Evolutionary conservation across 2,888 invertebrate species (phyloP), one percentile per base, ranked within the genome.

Genomic region (Platycnemis pennipes): DNA sequence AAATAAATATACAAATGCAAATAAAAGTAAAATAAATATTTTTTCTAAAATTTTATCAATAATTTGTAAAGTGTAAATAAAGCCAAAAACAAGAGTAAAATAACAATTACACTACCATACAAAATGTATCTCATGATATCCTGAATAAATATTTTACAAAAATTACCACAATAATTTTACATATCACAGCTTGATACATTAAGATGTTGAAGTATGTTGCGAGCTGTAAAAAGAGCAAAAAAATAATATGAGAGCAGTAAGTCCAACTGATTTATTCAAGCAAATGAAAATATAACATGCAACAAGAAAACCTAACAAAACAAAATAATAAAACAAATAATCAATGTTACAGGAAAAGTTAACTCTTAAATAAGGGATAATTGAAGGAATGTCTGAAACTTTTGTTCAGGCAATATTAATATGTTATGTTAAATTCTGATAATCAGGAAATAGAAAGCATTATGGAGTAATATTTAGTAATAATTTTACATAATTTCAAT

Each of bases 161-260:
- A 31, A 42, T 94, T 5, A 13, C 0, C 13, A 7, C 11, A 22
- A 56, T 8, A 46, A 46, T 26, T 42, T 53, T 53, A 53, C 42
- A 94, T 56, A 44, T 98, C 98, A 96, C 98, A 98, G 96, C 97
- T 98, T 46, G 98, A 98, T 95, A 99, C 97, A 96, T 98, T 98
- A 95, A 98, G 97, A 96, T 98, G 98, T 95, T 98, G 98, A 95
- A 98, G 96, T 95, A 98, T 98, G 96, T 99, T 98, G 94, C 98
- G 98, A 95, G 98, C 98, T 97, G 97, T 95, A 97, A 97, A 95
- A 96, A 94, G 95, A 95, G 95, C 94, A 96, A 95, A 95, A 94
- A 94, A 63, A 94, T 31, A 69, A 63, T 26, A 63, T 77, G 37
- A 77, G 77, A 37, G 16, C n/a, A n/a, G 37, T 77, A 11, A 2